Evolutionary conservation across 30 jellyfish, hydroid and myxozoan genomes (phyloP), one percentile per base, ranked within the genome.

Genomic region (Aurelia aurita complex sp. Pacific): DNA sequence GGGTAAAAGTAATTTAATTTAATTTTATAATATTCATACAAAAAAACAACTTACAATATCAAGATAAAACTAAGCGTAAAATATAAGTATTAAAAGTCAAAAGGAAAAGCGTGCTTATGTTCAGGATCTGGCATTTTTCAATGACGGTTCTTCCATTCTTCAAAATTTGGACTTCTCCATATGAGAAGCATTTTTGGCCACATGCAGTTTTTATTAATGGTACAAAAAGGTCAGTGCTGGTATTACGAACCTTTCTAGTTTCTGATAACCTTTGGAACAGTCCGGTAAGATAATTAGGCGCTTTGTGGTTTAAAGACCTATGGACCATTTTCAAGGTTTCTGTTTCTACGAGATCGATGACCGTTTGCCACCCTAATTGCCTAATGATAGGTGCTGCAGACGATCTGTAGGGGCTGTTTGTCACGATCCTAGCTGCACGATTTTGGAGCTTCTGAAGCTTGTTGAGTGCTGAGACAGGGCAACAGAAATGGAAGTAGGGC

Each of bases 291-390:
- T 77, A 60, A 23, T 23, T 18, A 67, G 88, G 78, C 5, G 77
- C 88, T 2, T 23, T 69, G 50, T 77, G 35, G 53, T 34, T 62
- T 7, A 60, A 12, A 36, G 88, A 63, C 43, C 42, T 63, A 17
- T 23, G 33, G 38, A 55, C 60, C 76, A 76, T 52, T 5, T 54
- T 53, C n/a, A 33, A 52, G 15, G 86, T 53, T 55, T 55, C 76
- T 53, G 35, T 1, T 73, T 43, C 19, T 16, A 76, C 53, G 16
- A 77, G 29, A 34, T 33, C 69, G n/a, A 34, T 35, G 11, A 77
- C 40, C 14, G 68, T 60, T 50, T 76, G 78, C 79, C 88, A 62
- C 15, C 78, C 78, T 10, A 77, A 53, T 60, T 62, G 43, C 16
- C 78, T 12, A 4, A 77, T 12, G 17, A 61, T 29, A 64, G 85